Evolutionary conservation across 2,797 vertebrate species (phyloP).

Genomic region (Sitta carolinensis): DNA sequence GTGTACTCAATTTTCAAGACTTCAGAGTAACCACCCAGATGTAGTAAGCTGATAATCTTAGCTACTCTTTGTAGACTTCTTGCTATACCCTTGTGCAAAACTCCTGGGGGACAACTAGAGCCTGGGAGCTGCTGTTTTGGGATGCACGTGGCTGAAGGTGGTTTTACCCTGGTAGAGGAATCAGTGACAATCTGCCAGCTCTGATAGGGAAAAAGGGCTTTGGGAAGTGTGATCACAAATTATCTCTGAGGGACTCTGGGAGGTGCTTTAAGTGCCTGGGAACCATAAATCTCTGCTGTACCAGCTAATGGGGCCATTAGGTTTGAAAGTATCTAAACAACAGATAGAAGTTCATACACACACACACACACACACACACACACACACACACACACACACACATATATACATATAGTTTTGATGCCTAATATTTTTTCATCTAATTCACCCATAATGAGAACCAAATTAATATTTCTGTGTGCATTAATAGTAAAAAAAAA

Average conservation of each 20-base stretch:
- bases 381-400: background rate
- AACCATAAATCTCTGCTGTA: background rate
- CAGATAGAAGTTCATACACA: background rate
- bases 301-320: background rate
- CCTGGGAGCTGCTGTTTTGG: background rate
- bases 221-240: background rate
- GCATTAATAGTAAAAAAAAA: conserved; percentile 36
- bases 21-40: background rate
- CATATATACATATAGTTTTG: background rate
- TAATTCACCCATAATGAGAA: conserved; percentile 58
- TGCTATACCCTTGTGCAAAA: background rate
- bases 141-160: background rate
- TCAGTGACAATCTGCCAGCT: background rate
- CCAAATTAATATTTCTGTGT: conserved; percentile 46
- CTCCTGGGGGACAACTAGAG: background rate
- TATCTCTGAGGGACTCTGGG: background rate
- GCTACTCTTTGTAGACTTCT: background rate
- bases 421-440: conserved; percentile 33
- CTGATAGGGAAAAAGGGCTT: background rate
- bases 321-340: background rate
- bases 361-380: background rate
- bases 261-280: background rate
- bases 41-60: background rate
- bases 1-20: background rate
- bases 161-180: background rate